These are phyloP conservation scores for Thaleichthys pacificus DNA, from an alignment of 2,797 vertebrate genomes.

Conservation along the genomic window DNA sequence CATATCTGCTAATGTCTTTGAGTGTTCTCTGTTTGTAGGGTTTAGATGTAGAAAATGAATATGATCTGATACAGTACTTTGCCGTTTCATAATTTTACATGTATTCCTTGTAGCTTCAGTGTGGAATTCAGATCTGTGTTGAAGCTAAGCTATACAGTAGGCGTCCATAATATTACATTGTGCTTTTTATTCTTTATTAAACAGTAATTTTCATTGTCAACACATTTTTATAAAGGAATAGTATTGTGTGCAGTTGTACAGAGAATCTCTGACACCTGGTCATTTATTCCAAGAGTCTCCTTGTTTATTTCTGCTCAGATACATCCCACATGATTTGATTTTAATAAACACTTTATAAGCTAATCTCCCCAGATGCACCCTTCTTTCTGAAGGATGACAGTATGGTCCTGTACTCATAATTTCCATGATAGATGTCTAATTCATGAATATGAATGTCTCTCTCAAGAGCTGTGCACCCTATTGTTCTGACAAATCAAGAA, in stretches of 20 bases:
- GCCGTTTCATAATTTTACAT: constrained; percentile 60
- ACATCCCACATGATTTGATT: constrained; percentile 17
- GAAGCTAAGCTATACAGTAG: constrained; percentile 44
- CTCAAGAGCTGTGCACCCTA: constrained; percentile 50
- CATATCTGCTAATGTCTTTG: constrained; percentile 70
- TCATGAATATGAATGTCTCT: constrained; percentile 58
- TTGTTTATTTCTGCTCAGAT: constrained; percentile 1
- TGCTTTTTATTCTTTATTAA: neutral
- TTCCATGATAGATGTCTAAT: constrained; percentile 50
- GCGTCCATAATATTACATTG: constrained; percentile 11
- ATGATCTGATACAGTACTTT: constrained; percentile 57
- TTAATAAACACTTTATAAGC: constrained; percentile 28
- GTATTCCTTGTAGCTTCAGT: constrained; percentile 44
- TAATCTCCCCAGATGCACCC: constrained; percentile 7
- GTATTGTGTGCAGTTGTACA: too few relatives aligned
- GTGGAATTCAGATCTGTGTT: constrained; percentile 37
- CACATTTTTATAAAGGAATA: too few relatives aligned
- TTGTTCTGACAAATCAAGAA: constrained; percentile 66
- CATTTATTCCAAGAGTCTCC: constrained; percentile 2
- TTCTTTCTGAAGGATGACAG: constrained; percentile 14
- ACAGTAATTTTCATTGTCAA: neutral
- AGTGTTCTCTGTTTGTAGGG: constrained; percentile 71
- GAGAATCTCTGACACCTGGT: constrained; percentile 1
- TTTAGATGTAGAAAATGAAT: constrained; percentile 65
- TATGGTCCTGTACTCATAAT: constrained; percentile 45